Conservation (phyloP, 2,888 invertebrate species). For the Leptinotarsa tumamoca region DNA sequence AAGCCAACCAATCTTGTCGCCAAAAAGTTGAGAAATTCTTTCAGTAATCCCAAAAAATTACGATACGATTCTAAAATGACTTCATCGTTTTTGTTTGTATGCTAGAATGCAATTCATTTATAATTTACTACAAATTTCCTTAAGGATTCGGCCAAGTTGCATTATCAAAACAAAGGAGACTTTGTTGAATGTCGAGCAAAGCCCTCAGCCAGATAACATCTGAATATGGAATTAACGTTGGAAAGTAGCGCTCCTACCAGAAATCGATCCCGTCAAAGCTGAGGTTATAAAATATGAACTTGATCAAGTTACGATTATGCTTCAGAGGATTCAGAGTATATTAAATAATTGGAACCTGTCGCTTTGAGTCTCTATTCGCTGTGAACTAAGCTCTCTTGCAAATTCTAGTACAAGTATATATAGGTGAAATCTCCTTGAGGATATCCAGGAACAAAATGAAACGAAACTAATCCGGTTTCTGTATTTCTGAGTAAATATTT, state of each 20-base stretch:
- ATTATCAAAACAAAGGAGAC: neutral
- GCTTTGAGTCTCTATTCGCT: constrained; percentile 2
- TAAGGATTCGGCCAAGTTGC: neutral
- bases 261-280: neutral
- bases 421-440: constrained; percentile 1
- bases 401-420: constrained; percentile 1
- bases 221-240: neutral
- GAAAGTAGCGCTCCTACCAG: neutral
- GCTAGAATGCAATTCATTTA: too few species aligned
- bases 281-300: neutral
- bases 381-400: neutral
- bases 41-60: too few species aligned
- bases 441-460: constrained; percentile 6
- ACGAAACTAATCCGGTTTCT: constrained; percentile 16
- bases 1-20: too few species aligned
- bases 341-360: constrained; percentile 7
- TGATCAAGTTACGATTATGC: neutral
- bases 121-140: too few species aligned
- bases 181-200: too few species aligned
- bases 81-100: too few species aligned
- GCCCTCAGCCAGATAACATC: neutral
- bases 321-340: neutral
- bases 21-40: too few species aligned
- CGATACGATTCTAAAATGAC: too few species aligned
- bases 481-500: constrained; percentile 18